A percentile compares a stretch with the other conserved stretches of the same genome.
Conservation (phyloP, 2,888 invertebrate species). For the Ischnus inquisitorius region DNA sequence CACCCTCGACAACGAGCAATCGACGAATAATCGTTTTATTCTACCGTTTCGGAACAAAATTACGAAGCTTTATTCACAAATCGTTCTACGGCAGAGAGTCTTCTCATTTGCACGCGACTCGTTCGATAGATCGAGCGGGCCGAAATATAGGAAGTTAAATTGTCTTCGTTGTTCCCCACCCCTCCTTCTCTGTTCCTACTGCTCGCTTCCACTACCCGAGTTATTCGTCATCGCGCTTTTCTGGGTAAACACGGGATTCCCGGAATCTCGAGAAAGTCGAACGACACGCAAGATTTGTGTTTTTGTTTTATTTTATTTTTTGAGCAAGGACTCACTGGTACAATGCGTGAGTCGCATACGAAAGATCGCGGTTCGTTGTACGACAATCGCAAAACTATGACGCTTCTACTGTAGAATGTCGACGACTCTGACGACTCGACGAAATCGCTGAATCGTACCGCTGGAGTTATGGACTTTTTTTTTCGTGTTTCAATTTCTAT, state of each 20-base stretch:
- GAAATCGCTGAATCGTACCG: background rate
- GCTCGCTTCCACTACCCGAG: background rate
- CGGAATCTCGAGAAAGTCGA: slow-evolving; percentile 33
- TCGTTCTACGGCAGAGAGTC: no score
- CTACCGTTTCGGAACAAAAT: background rate
- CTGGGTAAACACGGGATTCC: background rate
- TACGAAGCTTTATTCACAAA: background rate
- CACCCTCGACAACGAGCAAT: slow-evolving; percentile 20
- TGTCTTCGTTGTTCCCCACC: background rate
- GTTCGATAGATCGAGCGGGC: no score
- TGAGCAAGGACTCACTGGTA: no score
- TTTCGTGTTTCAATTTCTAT: no score
- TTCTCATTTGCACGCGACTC: no score
- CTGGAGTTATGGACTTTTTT: no score
- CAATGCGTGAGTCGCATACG: slow-evolving; percentile 9
- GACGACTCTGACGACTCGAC: no score
- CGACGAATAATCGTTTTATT: slow-evolving; percentile 2
- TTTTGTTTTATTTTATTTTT: background rate
- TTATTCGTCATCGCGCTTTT: slow-evolving; percentile 11
- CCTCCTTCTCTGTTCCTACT: background rate
- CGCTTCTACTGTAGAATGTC: background rate
- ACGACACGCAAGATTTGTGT: slow-evolving; percentile 10
- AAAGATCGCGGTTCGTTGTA: slow-evolving; percentile 15
- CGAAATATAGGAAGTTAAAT: no score
- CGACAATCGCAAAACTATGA: background rate